phyloP scores from a whole-genome alignment of 2,888 invertebrate species.

The Cantharis flavilabris region DNA sequence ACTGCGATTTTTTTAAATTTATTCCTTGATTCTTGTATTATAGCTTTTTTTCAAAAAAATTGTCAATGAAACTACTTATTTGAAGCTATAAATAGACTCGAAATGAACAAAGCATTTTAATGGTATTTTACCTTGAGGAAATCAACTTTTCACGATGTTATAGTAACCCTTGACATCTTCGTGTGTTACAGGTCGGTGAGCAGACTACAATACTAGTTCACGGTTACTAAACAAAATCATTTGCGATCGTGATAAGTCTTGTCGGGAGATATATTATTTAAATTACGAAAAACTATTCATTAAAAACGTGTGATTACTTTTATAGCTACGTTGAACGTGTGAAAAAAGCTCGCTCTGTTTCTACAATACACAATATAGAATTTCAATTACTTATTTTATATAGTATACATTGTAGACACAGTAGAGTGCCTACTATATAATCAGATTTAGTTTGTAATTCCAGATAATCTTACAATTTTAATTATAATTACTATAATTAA shows the following conservation, averaged over 20 bases:
- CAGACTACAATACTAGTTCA: constrained; percentile 43
- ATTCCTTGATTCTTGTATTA: neutral
- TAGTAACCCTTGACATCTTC: constrained; percentile 41
- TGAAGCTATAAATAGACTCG: neutral
- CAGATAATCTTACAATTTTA: neutral
- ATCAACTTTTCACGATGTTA: constrained; percentile 25
- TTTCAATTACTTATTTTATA: neutral
- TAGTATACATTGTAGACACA: neutral
- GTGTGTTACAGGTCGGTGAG: constrained; percentile 39
- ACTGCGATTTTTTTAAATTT: neutral
- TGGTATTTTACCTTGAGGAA: neutral
- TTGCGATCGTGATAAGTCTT: constrained; percentile 38
- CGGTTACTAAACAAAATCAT: constrained; percentile 40
- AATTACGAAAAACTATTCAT: constrained; percentile 20
- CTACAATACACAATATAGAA: neutral
- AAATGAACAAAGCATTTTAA: neutral
- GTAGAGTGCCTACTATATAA: no score
- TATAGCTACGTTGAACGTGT: constrained; percentile 20
- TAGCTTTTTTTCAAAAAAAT: no score
- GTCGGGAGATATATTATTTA: constrained; percentile 23
- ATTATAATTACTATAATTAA: neutral
- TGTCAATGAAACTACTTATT: neutral
- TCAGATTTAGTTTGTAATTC: neutral
- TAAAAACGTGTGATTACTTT: constrained; percentile 15
- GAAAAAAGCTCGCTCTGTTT: constrained; percentile 7